These are phyloP conservation scores for Campylomormyrus tamandua DNA, from an alignment of 2,113 vertebrate genomes.

Conservation along the genomic window DNA sequence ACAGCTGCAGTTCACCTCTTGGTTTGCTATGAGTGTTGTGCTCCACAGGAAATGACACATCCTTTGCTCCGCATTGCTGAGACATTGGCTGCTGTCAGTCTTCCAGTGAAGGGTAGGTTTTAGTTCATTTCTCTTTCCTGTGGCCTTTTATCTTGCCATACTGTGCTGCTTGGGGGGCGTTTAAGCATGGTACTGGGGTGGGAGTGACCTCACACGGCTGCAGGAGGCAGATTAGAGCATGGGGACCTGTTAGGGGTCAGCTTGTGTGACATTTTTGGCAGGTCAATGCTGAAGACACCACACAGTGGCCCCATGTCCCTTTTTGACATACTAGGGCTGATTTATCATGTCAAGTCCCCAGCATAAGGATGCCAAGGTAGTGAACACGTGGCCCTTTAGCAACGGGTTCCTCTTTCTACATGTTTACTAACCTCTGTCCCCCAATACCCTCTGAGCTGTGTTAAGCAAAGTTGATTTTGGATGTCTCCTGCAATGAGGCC, in stretches of 20 bases:
- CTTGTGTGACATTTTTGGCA: neutral
- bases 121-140: neutral
- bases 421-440: neutral
- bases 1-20: neutral
- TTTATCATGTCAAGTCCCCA: neutral
- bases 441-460: neutral
- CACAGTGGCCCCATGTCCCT: neutral
- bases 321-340: neutral
- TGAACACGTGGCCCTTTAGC: neutral
- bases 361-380: neutral
- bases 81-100: neutral
- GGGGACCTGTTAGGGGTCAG: neutral
- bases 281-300: neutral
- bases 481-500: neutral
- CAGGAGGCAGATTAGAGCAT: slow-evolving; percentile 30
- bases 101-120: neutral
- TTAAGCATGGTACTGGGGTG: neutral
- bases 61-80: neutral
- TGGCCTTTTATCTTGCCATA: neutral
- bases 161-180: neutral
- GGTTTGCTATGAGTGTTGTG: neutral
- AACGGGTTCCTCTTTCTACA: neutral
- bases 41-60: neutral
- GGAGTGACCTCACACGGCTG: slow-evolving; percentile 22
- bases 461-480: neutral